Base-by-base conservation (phyloP, 2,888 invertebrate genomes). In the Pollenia griseotomentosa region DNA sequence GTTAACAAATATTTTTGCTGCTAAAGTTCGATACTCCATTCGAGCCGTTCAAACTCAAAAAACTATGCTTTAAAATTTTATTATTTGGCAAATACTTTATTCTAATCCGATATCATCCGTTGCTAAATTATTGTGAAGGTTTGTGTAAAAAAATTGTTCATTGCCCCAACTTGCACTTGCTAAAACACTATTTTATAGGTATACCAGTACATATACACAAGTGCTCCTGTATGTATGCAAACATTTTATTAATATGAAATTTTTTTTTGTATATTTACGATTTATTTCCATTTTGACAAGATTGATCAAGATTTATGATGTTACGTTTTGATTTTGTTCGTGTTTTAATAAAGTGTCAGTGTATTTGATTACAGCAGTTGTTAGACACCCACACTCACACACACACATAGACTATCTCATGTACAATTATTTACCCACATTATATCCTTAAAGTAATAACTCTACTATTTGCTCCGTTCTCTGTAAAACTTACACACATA, bases 261-360 rank as follows among this genome's bases (percentile, higher is more conserved):
- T 53, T 61, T 40, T n/a, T 16, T 16, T 2, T 44, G 8, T 33
- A 42, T 33, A 44, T 73, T 65, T n/a, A 65, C 78, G 80, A 80
- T 80, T 83, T 80, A 83, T 80, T 83, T 79, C n/a, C 70, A 59
- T 53, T 75, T 71, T 70, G 57, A 83, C 53, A 87, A 63, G 12
- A 74, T 57, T 82, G 73, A 81, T 73, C 73, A 78, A 82, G 71
- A 87, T 84, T 87, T 84, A 87, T 84, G 83, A 63, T 81, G 51
- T 77, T 40, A 33, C 33, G 44, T 79, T 79, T 61, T 68, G 53
- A 83, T 53, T 61, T 68, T 44, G 48, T 59, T 65, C 19, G 40
- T 16, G 23, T 59, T 79, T 63, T 74, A 79, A 74, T 79, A 74
- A 33, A 68, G 59, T 61, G 46, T 19, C 16, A 65, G 61, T 55